These are phyloP conservation scores for Drosophila orosa DNA, from an alignment of 1,140 invertebrate genomes.

Conservation along the genomic window DNA sequence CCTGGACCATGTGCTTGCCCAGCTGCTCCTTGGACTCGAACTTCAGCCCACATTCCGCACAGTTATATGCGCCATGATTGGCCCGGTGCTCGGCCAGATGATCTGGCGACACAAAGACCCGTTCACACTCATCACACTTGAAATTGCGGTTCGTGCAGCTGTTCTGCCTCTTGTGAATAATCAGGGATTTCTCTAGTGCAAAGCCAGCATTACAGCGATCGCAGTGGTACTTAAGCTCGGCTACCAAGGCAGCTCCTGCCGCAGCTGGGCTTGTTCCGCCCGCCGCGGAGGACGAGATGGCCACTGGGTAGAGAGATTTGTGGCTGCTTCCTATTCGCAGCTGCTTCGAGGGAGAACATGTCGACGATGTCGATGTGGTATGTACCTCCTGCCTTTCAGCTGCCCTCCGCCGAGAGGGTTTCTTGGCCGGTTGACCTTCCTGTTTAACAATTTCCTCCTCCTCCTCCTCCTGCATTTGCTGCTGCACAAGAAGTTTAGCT, in stretches of 20 bases:
- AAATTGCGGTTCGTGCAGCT: conserved; percentile 73
- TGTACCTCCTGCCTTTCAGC: conserved; percentile 21
- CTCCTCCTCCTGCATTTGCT: conserved; percentile 4
- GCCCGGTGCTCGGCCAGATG: conserved; percentile 83
- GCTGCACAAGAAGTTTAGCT: conserved; percentile 39
- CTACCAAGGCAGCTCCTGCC: background rate
- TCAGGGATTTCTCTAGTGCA: conserved; percentile 67
- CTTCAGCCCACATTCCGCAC: conserved; percentile 76
- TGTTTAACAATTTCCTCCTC: background rate
- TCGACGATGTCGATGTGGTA: background rate
- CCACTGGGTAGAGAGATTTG: conserved; percentile 7
- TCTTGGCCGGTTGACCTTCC: conserved; percentile 19
- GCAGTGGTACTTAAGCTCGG: conserved; percentile 66
- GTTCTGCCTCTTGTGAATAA: conserved; percentile 63
- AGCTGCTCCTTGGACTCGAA: conserved; percentile 83
- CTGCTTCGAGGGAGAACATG: conserved; percentile 5
- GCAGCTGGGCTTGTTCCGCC: conserved; percentile 2
- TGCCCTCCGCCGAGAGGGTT: conserved; percentile 30
- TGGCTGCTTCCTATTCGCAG: conserved; percentile 1
- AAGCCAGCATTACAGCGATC: conserved; percentile 78
- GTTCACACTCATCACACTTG: conserved; percentile 69
- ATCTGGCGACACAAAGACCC: conserved; percentile 85
- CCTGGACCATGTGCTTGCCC: conserved; percentile 82
- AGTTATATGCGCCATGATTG: conserved; percentile 58
- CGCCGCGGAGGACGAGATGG: background rate